Evolutionary conservation across 2,113 vertebrate species (phyloP).

Genomic region (Orientallactaga bullata): DNA sequence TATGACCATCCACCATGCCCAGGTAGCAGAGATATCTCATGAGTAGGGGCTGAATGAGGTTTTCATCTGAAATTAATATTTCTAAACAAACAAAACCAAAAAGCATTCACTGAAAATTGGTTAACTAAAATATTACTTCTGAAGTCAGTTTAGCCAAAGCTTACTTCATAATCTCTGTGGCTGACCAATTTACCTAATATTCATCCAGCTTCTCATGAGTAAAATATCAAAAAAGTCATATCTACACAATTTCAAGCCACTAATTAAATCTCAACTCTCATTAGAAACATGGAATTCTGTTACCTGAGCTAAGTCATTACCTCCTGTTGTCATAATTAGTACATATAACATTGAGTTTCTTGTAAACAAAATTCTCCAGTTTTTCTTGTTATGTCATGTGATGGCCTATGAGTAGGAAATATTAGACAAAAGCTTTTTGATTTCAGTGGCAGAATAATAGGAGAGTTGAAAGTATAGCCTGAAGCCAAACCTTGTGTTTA

Average conservation of each 20-base stretch:
- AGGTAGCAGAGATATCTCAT: not conserved
- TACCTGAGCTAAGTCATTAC: not conserved
- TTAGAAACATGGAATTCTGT: not conserved
- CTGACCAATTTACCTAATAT: constrained; percentile 32
- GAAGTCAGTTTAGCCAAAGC: constrained; percentile 15
- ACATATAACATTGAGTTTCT: not conserved
- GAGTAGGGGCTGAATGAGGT: not conserved
- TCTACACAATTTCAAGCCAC: not conserved
- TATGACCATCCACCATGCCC: not conserved
- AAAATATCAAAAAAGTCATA: not conserved
- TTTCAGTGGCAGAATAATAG: not conserved
- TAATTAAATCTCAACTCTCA: constrained; percentile 35
- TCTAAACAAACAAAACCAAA: constrained; percentile 39
- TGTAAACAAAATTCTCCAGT: not conserved
- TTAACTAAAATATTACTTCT: constrained; percentile 12
- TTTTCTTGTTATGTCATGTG: not conserved
- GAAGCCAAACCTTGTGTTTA: not conserved
- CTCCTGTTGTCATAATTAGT: not conserved
- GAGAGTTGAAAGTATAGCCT: not conserved
- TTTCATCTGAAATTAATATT: constrained; percentile 16
- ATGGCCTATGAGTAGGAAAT: not conserved
- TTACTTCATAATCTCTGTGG: constrained; percentile 13
- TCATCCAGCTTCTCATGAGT: constrained; percentile 2
- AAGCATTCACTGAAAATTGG: not conserved
- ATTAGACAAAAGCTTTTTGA: not conserved